A percentile compares a stretch with the other conserved stretches of the same genome.
These are phyloP conservation scores for Takifugu ocellatus DNA, from an alignment of 2,797 vertebrate species.

Conservation along the genomic window DNA sequence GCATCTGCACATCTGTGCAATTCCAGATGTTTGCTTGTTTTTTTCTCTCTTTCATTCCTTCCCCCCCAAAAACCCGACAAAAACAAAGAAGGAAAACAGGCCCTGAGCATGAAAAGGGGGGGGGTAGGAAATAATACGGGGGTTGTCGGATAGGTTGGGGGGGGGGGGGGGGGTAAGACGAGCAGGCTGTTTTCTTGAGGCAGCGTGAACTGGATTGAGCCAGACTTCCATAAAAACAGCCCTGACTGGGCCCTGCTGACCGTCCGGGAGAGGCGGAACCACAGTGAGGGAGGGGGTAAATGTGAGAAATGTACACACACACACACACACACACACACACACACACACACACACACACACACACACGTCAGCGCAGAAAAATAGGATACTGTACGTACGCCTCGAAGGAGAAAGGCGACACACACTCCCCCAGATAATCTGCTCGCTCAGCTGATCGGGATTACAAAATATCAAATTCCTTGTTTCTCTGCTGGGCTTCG, in stretches of 20 bases:
- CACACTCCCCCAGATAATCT: background rate
- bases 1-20: background rate
- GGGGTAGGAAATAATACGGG: background rate
- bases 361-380: constrained; percentile 2
- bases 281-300: constrained; percentile 2
- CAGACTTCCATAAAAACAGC: constrained; percentile 67
- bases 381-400: constrained; percentile 12
- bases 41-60: background rate
- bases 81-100: background rate
- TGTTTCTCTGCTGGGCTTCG: constrained; percentile 6
- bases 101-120: background rate
- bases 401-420: constrained; percentile 12
- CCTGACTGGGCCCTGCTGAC: constrained; percentile 13
- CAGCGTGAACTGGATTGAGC: constrained; percentile 71
- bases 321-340: background rate
- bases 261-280: constrained; percentile 24
- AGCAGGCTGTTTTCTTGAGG: constrained; percentile 39
- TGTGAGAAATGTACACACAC: constrained; percentile 11
- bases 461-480: constrained; percentile 9
- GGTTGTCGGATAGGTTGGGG: background rate
- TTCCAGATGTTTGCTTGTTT: background rate
- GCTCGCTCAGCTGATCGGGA: constrained; percentile 29
- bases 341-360: constrained; percentile 2
- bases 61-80: constrained; percentile 4
- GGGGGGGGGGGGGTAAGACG: constrained; percentile 19